These are phyloP conservation scores for Pseudomyrmex pallidus DNA, from an alignment of 1,140 invertebrate species.

Conservation along the genomic window DNA sequence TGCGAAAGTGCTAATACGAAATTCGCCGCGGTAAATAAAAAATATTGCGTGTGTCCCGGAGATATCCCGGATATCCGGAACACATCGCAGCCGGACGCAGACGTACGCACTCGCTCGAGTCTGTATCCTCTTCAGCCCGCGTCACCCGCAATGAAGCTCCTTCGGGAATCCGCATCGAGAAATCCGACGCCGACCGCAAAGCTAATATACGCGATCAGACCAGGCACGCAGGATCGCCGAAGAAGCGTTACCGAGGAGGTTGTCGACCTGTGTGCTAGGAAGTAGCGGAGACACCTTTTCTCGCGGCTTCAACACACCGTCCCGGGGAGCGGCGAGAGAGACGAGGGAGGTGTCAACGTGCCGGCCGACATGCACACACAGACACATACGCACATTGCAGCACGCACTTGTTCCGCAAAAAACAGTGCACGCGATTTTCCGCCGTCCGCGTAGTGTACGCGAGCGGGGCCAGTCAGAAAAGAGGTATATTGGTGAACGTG, in stretches of 20 bases:
- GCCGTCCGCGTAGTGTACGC: constrained; percentile 20
- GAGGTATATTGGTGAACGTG: constrained; percentile 66
- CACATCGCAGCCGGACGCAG: neutral
- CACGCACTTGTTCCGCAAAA: constrained; percentile 1
- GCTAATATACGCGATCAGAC: neutral
- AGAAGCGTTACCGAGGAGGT: constrained; percentile 20
- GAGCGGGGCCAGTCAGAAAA: constrained; percentile 57
- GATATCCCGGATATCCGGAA: neutral
- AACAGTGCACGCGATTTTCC: neutral
- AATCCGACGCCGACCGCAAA: neutral
- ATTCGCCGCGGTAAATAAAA: neutral
- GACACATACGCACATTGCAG: constrained; percentile 14
- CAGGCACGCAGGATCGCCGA: constrained; percentile 20
- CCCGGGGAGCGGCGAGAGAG: neutral
- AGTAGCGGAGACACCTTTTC: constrained; percentile 2
- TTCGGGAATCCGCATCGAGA: neutral
- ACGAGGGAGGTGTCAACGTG: constrained; percentile 30
- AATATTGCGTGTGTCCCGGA: neutral
- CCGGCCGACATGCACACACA: constrained; percentile 30
- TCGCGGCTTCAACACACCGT: constrained; percentile 10
- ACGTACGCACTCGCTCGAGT: neutral
- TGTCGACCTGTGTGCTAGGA: constrained; percentile 25
- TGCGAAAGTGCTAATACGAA: neutral
- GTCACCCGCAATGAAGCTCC: constrained; percentile 1
- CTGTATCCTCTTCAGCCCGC: constrained; percentile 24